These are phyloP conservation scores for Ceratina australensis DNA, from an alignment of 1,140 invertebrate species.

Conservation along the genomic window DNA sequence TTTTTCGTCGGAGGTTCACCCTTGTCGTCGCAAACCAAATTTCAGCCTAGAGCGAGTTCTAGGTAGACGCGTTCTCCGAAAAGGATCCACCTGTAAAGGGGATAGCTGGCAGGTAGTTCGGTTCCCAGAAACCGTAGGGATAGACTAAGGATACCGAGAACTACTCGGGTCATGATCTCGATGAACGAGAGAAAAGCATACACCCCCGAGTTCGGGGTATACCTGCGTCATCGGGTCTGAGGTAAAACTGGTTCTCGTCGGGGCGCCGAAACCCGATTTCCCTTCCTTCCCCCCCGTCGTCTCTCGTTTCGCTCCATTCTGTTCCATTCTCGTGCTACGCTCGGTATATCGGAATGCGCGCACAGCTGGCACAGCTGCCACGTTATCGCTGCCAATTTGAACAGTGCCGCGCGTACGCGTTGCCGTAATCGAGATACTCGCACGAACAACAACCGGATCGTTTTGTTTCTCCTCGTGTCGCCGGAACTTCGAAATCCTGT, in stretches of 20 bases:
- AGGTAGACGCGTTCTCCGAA: background rate
- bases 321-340: constrained; percentile 12
- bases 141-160: too few species aligned
- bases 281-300: background rate
- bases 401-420: constrained; percentile 14
- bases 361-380: constrained; percentile 68
- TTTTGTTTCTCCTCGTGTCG: constrained; percentile 34
- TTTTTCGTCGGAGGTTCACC: background rate
- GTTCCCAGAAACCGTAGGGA: background rate
- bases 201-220: constrained; percentile 67
- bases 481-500: too few species aligned
- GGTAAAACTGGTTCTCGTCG: constrained; percentile 38
- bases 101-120: constrained; percentile 47
- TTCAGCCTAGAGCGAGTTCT: background rate
- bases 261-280: constrained; percentile 7
- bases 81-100: constrained; percentile 19
- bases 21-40: background rate
- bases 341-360: too few species aligned
- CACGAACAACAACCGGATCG: constrained; percentile 18
- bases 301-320: constrained; percentile 42
- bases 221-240: constrained; percentile 57
- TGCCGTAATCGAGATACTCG: constrained; percentile 7
- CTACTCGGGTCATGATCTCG: too few species aligned
- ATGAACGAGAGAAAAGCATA: constrained; percentile 2
- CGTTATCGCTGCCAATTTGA: constrained; percentile 40